Evolutionary conservation across 2,888 invertebrate genomes (phyloP).

Genomic region (Gandaritis pyraliata): DNA sequence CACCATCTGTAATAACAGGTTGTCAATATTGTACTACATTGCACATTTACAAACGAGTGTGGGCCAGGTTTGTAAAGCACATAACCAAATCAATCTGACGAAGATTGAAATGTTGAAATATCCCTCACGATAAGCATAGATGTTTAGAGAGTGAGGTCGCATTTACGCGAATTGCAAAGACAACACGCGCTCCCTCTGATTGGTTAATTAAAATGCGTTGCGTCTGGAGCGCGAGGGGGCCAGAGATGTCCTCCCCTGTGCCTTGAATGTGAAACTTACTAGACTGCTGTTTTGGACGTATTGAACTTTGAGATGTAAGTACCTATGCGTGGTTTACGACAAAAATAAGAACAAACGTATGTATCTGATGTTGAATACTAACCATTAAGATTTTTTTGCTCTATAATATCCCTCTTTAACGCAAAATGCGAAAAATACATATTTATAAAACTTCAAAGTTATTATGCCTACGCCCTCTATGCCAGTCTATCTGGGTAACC

Average conservation of each 20-base stretch:
- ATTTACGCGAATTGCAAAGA: conserved; percentile 28
- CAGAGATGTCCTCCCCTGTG: conserved; percentile 30
- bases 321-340: not conserved
- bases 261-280: conserved; percentile 11
- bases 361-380: too few species aligned
- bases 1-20: too few species aligned
- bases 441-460: too few species aligned
- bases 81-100: too few species aligned
- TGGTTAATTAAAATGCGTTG: conserved; percentile 43
- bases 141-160: not conserved
- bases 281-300: conserved; percentile 7
- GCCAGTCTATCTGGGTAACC: not conserved
- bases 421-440: too few species aligned
- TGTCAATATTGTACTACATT: not conserved
- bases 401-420: too few species aligned
- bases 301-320: not conserved
- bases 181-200: conserved; percentile 27
- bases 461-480: too few species aligned
- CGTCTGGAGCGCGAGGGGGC: conserved; percentile 11
- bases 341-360: too few species aligned
- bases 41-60: too few species aligned
- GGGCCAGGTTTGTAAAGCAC: not conserved
- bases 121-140: too few species aligned
- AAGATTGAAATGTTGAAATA: too few species aligned
- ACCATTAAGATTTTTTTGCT: too few species aligned